These are phyloP conservation scores for Bergia sp. DNA, from an alignment of 92 coral and sea anemone species.

Conservation along the genomic window DNA sequence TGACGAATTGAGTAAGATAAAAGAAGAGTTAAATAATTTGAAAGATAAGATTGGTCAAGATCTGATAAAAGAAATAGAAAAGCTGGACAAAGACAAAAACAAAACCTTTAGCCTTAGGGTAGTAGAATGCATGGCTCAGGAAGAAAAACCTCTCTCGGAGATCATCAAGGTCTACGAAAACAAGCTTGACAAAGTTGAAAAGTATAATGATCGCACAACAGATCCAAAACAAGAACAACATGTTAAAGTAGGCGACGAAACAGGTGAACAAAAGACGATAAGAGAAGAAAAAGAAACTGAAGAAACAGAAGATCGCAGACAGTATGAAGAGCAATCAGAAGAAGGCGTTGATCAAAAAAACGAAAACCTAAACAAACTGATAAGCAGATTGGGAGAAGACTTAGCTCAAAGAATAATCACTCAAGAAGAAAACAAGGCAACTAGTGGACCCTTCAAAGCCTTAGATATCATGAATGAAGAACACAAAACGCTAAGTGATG, in stretches of 20 bases:
- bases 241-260: background rate
- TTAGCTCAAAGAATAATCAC: conserved; percentile 6
- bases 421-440: background rate
- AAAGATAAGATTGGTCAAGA: conserved; percentile 42
- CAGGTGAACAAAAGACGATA: background rate
- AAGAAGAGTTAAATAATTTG: background rate
- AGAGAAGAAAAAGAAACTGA: background rate
- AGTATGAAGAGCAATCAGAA: background rate
- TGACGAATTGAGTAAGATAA: background rate
- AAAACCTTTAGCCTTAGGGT: background rate
- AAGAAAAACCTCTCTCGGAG: conserved; percentile 21
- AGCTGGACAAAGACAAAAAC: conserved; percentile 21
- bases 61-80: conserved; percentile 50
- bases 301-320: background rate
- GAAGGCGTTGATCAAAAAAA: background rate
- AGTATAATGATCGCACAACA: background rate
- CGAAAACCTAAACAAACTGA: conserved; percentile 1
- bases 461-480: conserved; percentile 63
- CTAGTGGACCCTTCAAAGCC: conserved; percentile 38
- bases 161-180: conserved; percentile 11
- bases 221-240: background rate
- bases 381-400: conserved; percentile 24
- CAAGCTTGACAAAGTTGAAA: background rate
- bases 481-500: conserved; percentile 62
- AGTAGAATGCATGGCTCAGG: conserved; percentile 17